Evolutionary conservation across 2,888 invertebrate species (phyloP), one percentile per base, ranked within the genome.

Genomic region (Formica aserva): DNA sequence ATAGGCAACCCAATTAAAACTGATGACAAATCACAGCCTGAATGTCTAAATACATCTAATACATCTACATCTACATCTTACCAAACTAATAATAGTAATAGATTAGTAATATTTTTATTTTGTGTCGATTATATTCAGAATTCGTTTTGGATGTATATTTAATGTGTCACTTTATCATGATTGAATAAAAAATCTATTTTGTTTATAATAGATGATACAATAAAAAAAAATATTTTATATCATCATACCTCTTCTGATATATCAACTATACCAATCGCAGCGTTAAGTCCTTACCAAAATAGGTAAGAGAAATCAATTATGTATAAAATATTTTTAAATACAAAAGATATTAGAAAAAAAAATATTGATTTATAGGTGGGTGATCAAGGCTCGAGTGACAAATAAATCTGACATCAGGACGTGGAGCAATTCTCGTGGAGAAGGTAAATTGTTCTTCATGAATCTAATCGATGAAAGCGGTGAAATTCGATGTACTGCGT

Each of bases 401-500:
- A 97, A 96, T 90, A 99, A 99, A 94, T 96, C 97, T 0, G 93
- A 95, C 0, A 96, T 99, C 67, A 96, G 98, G 82, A 97, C 97
- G 0, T 99, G 98, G 98, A 98, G 97, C 86, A 99, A 99, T 95
- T 97, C 98, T 0, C 96, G 97, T 82, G 99, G 99, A 0, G 98
- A 99, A 94, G 99, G 99, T 0, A 98, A 98, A 94, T 95, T 99
- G 3, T 99, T 99, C 94, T 98, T 97, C 85, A 97, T 99, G 95
- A 98, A 98, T 94, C 95, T 99, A n/a, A 95, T 98, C 85, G 99
- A 99, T 95, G 98, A 98, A 92, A 97, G 97, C 84, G 99, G 99
- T 2, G 99, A 99, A 95, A 99, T 99, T 89, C 96, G 98, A 86
- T 98, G 97, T 57, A 99, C 99, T 0, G 98, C 97, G 2, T 99